phyloP scores from a whole-genome alignment of 1,140 invertebrate species.

The Leptinotarsa texana region DNA sequence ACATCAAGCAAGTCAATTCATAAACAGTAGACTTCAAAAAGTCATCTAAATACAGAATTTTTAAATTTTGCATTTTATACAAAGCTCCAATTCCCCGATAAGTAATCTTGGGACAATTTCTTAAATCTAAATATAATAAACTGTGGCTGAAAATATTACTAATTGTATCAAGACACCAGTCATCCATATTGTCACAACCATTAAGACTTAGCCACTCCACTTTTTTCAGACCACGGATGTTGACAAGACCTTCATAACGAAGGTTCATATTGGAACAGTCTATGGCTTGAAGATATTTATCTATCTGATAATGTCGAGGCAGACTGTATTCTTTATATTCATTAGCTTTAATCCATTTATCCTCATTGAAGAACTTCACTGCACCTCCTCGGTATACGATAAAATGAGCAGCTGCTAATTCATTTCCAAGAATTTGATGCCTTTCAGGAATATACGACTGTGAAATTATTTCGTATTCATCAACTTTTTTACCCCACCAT shows the following conservation, averaged over 20 bases:
- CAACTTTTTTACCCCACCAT: slow-evolving; percentile 57
- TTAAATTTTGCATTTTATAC: slow-evolving; percentile 63
- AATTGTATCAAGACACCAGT: slow-evolving; percentile 76
- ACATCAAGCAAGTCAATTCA: slow-evolving; percentile 63
- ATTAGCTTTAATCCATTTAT: slow-evolving; percentile 63
- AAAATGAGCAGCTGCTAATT: slow-evolving; percentile 78
- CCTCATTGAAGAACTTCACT: slow-evolving; percentile 66
- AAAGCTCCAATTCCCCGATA: slow-evolving; percentile 68
- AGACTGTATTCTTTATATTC: slow-evolving; percentile 59
- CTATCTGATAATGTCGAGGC: slow-evolving; percentile 60
- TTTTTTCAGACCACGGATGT: slow-evolving; percentile 63
- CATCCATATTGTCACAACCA: slow-evolving; percentile 69
- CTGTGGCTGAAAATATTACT: slow-evolving; percentile 60
- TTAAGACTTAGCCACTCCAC: slow-evolving; percentile 70
- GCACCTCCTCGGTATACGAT: slow-evolving; percentile 67
- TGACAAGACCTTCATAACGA: slow-evolving; percentile 73
- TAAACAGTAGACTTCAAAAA: slow-evolving; percentile 57
- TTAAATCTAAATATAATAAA: slow-evolving; percentile 75
- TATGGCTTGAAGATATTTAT: slow-evolving; percentile 67
- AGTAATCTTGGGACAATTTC: slow-evolving; percentile 68
- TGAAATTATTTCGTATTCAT: slow-evolving; percentile 48
- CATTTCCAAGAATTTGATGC: slow-evolving; percentile 62
- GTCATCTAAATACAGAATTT: slow-evolving; percentile 61
- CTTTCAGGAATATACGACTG: slow-evolving; percentile 59
- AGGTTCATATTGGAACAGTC: slow-evolving; percentile 67